phyloP scores from a whole-genome alignment of 1,140 invertebrate species.

The Popillia japonica region DNA sequence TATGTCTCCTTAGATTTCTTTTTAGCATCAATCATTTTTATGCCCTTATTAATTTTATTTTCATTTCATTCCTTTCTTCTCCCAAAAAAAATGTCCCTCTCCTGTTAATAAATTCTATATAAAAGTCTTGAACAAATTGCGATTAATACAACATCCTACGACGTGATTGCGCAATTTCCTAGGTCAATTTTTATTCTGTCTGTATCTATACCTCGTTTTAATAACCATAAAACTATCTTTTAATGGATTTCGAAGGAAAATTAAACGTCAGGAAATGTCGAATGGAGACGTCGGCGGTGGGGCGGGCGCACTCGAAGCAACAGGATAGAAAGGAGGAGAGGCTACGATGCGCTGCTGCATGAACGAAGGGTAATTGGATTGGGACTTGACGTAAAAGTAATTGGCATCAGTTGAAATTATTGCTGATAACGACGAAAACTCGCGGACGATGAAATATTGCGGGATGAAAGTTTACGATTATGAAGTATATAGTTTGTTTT shows the following conservation, averaged over 20 bases:
- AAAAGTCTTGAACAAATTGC: neutral
- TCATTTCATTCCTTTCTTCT: no score
- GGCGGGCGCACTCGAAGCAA: neutral
- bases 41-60: no score
- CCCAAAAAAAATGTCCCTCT: no score
- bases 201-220: neutral
- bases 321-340: neutral
- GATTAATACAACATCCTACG: no score
- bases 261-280: neutral
- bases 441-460: constrained; percentile 5
- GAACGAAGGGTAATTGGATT: constrained; percentile 22
- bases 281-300: neutral
- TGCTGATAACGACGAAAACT: constrained; percentile 21
- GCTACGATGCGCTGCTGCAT: constrained; percentile 12
- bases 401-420: constrained; percentile 26
- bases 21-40: no score
- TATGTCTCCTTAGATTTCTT: no score
- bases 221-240: constrained; percentile 3
- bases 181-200: neutral
- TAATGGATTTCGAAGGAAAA: neutral
- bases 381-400: constrained; percentile 29
- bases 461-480: neutral
- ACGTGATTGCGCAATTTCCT: neutral
- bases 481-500: neutral
- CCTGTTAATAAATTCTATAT: no score